Evolutionary conservation across 2,113 vertebrate genomes (phyloP), one percentile per base, ranked within the genome.

Genomic region (Oreochromis niloticus): DNA sequence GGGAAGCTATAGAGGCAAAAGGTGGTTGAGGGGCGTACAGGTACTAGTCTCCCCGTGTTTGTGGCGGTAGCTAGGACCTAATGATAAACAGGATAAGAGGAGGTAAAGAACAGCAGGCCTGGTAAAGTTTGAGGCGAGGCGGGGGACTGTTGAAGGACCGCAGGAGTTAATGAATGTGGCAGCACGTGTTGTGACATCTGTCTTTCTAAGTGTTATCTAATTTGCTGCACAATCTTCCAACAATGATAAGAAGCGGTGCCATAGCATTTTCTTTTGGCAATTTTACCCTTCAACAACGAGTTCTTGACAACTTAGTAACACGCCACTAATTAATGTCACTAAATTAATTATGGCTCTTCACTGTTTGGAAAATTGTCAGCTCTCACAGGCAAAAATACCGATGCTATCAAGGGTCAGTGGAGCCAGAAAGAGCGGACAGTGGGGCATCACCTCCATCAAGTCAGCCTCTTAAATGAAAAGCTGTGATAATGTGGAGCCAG

Each of bases 141-240:
- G 87, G 93, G 94, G 94, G 95, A 92, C 90, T 93, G 95, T 82
- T 90, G 89, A 94, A 89, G 91, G 93, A 92, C 91, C 30, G 85
- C 88, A 87, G 90, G 87, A 92, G 92, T 90, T 94, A 95, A 94
- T 95, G 93, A 95, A 93, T 92, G 94, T 95, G 93, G 93, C 90
- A 91, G 92, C 95, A 96, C 95, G 96, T 97, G 97, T 96, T 96
- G 94, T 96, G 96, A 96, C 96, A 97, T 96, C 96, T 97, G 96
- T 96, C 96, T 95, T 94, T 96, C 90, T 96, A 96, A 95, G 96
- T 96, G 96, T 96, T 96, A 94, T 95, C 95, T 96, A 95, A 96
- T 97, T 96, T 97, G 95, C 95, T 86, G 94, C 84, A 83, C 94
- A 94, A 96, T 95, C 95, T 95, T 95, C 95, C 95, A 95, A 95